Evolutionary conservation across 2,113 vertebrate genomes (phyloP), one percentile per base, ranked within the genome.

Genomic region (Onychostruthus taczanowskii): DNA sequence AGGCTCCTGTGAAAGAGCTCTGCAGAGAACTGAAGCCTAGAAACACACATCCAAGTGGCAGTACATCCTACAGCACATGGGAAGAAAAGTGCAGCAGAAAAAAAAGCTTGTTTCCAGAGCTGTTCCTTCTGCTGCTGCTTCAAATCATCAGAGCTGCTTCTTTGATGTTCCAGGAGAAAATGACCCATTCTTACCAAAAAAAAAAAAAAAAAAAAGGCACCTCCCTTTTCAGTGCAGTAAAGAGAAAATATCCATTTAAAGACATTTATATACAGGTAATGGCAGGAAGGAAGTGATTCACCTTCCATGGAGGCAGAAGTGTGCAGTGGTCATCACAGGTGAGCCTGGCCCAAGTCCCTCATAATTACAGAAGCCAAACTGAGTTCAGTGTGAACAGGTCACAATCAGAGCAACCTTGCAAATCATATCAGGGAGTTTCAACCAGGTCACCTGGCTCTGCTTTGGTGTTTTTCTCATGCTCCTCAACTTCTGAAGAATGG

Each of bases 111-210:
- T 93, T 79, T 49, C 52, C 49, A 46, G 66, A 84, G 49, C 58
- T 64, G 4, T 82, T 63, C 23, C 44, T 90, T 88, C 63, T 88
- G 27, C 58, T 78, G 43, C 69, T 52, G 35, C 56, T 68, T 93
- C 73, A 78, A 4, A 56, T 41, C 39, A 47, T 55, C 70, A 30
- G 67, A 82, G 46, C 17, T 26, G 3, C 11, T 80, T 50, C 55
- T 61, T 44, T 16, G 13, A 31, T 52, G 37, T 18, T 49, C 44
- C 18, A 33, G 55, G 74, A 55, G 30, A 69, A 94, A 93, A 90
- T 0, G 0, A 28, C 41, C 20, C 3, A 2, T 41, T 59, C 50
- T 24, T 3, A 16, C 3, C 3, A 16, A 17, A 62, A 63, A 37
- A 58, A 70, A 80, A 23, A 17, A 3, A 37, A 37, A 37, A 4